phyloP scores from a whole-genome alignment of 2,797 vertebrate genomes.

The Garrulus glandarius region DNA sequence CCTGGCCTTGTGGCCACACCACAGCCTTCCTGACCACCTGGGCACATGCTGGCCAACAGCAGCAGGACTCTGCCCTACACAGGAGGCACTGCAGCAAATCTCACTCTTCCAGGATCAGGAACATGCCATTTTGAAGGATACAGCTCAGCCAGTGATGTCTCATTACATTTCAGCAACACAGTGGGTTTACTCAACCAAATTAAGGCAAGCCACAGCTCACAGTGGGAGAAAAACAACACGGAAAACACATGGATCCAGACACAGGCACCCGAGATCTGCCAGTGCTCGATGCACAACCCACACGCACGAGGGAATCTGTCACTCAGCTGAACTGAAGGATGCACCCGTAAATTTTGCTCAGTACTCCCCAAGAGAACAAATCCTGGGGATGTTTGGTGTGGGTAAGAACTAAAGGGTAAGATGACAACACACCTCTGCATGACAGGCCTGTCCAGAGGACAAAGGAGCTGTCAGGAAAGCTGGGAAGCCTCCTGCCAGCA shows the following conservation, averaged over 20 bases:
- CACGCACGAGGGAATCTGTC: neutral
- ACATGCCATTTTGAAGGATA: neutral
- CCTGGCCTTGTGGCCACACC: neutral
- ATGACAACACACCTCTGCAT: neutral
- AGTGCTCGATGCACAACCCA: accelerated
- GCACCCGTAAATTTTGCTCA: neutral
- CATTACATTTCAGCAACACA: neutral
- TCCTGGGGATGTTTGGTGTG: neutral
- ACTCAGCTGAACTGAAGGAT: neutral
- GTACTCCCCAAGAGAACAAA: neutral
- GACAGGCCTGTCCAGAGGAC: neutral
- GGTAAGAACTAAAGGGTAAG: neutral
- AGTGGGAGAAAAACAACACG: neutral
- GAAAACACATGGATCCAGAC: neutral
- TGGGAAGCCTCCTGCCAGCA: neutral
- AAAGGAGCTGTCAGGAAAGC: neutral
- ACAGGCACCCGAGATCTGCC: neutral
- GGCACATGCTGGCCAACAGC: neutral
- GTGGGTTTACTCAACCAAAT: neutral
- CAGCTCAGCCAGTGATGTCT: neutral
- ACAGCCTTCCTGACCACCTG: neutral
- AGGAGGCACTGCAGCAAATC: neutral
- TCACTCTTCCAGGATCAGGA: neutral
- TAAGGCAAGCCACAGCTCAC: neutral
- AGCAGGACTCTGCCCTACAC: neutral